These are phyloP conservation scores for Varanus salvator DNA, from an alignment of 2,113 vertebrate species.

Conservation along the genomic window DNA sequence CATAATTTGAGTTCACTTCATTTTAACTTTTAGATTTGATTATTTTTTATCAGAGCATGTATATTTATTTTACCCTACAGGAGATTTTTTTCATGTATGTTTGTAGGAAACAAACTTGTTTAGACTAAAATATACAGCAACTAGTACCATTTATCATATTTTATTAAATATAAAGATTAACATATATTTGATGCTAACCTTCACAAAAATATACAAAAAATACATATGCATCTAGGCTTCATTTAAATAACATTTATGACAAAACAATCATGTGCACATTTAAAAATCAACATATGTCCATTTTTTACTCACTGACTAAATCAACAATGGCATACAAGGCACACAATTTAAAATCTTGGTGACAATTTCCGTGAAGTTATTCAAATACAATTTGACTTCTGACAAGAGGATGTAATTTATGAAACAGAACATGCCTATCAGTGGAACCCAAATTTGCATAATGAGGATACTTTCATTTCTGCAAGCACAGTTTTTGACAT, in stretches of 20 bases:
- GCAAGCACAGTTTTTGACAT: conserved; percentile 90
- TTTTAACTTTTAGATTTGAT: conserved; percentile 81
- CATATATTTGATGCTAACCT: conserved; percentile 87
- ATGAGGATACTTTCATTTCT: conserved; percentile 92
- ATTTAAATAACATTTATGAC: conserved; percentile 92
- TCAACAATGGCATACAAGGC: conserved; percentile 85
- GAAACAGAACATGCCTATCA: conserved; percentile 94
- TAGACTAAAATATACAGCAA: conserved; percentile 93
- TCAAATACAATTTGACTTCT: conserved; percentile 96
- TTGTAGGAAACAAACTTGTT: conserved; percentile 85
- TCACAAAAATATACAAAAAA: conserved; percentile 86
- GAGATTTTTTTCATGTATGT: conserved; percentile 82
- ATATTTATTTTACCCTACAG: conserved; percentile 94
- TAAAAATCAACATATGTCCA: conserved; percentile 86
- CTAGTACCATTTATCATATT: conserved; percentile 89
- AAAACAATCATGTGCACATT: conserved; percentile 84
- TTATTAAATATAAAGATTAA: conserved; percentile 90
- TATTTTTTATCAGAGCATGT: conserved; percentile 85
- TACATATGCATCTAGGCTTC: conserved; percentile 83
- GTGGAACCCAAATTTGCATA: conserved; percentile 92
- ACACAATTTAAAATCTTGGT: conserved; percentile 89
- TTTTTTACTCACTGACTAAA: conserved; percentile 89
- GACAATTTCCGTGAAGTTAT: conserved; percentile 94
- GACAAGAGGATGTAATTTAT: conserved; percentile 95
- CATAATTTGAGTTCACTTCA: conserved; percentile 83